Percentiles rank a stretch among this genome's conserved stretches.
Conservation (phyloP, 2,797 vertebrate genomes). For the Menidia menidia region DNA sequence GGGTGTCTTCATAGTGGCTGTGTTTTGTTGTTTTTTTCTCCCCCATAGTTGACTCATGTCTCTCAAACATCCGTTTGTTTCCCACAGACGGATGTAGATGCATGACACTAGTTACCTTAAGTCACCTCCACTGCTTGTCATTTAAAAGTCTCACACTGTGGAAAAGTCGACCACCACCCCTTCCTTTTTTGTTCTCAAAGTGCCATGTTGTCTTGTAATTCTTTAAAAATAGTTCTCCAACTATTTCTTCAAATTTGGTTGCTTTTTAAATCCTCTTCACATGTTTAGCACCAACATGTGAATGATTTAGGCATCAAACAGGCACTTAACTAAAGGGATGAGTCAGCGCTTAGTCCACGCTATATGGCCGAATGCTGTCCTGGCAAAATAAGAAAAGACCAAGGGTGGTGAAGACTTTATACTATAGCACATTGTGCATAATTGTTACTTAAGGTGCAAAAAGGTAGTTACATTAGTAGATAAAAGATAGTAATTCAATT, state of each 20-base stretch:
- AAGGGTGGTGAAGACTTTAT: neutral
- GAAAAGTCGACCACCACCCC: neutral
- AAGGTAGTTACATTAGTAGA: no score
- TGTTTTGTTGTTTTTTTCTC: neutral
- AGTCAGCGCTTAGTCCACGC: no score
- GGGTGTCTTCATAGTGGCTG: conserved; percentile 38
- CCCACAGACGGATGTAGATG: neutral
- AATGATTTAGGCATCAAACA: no score
- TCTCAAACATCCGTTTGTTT: conserved; percentile 15
- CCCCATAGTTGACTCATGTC: conserved; percentile 8
- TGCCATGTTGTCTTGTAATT: neutral
- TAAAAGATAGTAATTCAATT: no score
- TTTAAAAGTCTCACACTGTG: neutral
- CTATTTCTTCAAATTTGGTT: neutral
- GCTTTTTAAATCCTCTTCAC: neutral
- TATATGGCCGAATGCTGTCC: neutral
- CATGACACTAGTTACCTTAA: neutral
- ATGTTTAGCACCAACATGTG: no score
- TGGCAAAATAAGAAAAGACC: neutral
- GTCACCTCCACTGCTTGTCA: neutral
- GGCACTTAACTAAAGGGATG: no score
- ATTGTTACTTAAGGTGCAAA: neutral
- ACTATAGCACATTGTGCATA: neutral
- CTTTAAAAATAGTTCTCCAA: neutral
- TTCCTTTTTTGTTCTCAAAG: neutral